Evolutionary conservation across 2,888 invertebrate genomes (phyloP).

Genomic region (Mesoligia furuncula): DNA sequence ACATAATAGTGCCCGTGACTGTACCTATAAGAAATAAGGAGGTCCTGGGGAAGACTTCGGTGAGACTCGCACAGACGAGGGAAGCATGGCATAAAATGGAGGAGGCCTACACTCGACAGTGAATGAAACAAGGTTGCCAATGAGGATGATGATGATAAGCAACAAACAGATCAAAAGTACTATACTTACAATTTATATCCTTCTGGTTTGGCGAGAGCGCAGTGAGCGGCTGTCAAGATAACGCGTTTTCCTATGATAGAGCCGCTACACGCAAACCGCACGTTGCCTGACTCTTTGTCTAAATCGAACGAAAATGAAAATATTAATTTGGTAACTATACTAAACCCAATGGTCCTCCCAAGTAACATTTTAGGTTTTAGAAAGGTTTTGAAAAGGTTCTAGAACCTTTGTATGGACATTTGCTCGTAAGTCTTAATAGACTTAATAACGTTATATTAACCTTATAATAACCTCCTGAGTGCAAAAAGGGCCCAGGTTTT

Average conservation of each 20-base stretch:
- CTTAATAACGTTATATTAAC: no score
- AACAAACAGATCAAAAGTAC: slow-evolving; percentile 1
- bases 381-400: no score
- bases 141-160: background rate
- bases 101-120: background rate
- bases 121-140: background rate
- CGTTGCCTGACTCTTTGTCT: slow-evolving; percentile 93
- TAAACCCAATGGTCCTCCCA: background rate
- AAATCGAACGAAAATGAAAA: slow-evolving; percentile 20
- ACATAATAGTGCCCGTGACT: no score
- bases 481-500: no score
- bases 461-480: no score
- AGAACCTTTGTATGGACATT: no score
- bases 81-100: no score
- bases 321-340: background rate
- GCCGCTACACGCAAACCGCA: slow-evolving; percentile 94
- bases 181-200: slow-evolving; percentile 93
- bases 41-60: background rate
- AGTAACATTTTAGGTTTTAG: no score
- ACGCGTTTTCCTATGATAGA: slow-evolving; percentile 92
- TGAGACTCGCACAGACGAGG: no score
- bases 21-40: background rate
- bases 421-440: no score
- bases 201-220: slow-evolving; percentile 94
- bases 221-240: slow-evolving; percentile 94